Percentiles rank a stretch among this genome's conserved stretches.
Conservation (phyloP, 2,113 vertebrate genomes). For the Cervus canadensis region DNA sequence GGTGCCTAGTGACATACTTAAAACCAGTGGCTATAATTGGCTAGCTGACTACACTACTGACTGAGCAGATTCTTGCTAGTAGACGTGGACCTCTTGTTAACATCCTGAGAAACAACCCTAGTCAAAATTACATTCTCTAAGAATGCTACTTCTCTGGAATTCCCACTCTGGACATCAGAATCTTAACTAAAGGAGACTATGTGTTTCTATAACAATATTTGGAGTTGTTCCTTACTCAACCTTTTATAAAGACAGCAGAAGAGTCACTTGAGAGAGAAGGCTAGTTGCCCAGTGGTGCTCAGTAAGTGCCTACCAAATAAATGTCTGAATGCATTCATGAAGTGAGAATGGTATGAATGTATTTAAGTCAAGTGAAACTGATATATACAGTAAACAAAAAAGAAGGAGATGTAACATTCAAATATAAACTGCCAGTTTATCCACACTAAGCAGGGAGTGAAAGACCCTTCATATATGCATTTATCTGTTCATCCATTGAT, state of each 20-base stretch:
- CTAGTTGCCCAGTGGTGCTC: neutral
- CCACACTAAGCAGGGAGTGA: neutral
- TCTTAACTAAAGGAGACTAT: neutral
- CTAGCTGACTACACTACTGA: neutral
- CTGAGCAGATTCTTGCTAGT: neutral
- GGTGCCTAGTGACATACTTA: neutral
- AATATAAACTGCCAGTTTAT: neutral
- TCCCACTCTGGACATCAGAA: neutral
- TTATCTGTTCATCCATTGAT: slow-evolving; percentile 8
- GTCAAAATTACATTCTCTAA: neutral
- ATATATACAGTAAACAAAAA: neutral
- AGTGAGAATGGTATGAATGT: neutral
- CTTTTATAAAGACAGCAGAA: neutral
- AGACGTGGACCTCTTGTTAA: neutral
- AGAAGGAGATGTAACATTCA: neutral
- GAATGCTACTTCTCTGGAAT: neutral
- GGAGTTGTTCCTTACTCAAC: neutral
- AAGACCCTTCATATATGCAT: neutral
- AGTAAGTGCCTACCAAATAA: neutral
- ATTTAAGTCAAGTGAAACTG: neutral
- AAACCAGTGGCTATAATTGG: neutral
- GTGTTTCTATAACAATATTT: neutral
- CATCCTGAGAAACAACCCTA: neutral
- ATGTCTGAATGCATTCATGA: neutral
- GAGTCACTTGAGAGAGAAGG: neutral